Conservation (phyloP, 2,797 vertebrate species). For the Perdix hodgsoniae region DNA sequence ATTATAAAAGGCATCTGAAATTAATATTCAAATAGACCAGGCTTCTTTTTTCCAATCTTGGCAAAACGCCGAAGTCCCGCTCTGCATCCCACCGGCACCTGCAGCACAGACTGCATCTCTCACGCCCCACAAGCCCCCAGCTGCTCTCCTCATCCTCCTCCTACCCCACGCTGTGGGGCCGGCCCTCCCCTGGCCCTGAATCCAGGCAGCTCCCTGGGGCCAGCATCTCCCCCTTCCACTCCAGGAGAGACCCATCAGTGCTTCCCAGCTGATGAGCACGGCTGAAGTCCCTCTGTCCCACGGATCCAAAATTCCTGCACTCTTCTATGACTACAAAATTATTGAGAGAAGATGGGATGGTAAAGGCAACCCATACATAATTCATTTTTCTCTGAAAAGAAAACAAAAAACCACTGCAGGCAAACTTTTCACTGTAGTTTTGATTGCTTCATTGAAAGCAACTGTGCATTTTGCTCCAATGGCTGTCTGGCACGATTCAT, state of each 20-base stretch:
- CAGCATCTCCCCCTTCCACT: not conserved
- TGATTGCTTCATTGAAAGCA: constrained; percentile 43
- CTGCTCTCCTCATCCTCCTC: not conserved
- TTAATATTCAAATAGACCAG: constrained; percentile 34
- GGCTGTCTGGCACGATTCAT: constrained; percentile 48
- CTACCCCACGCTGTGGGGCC: not conserved
- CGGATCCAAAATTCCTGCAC: not conserved
- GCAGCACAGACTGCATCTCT: not conserved
- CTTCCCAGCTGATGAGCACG: not conserved
- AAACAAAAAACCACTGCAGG: constrained; percentile 30
- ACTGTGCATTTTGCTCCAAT: constrained; percentile 35
- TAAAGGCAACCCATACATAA: not conserved
- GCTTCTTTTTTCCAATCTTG: not conserved
- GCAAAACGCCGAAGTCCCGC: not conserved
- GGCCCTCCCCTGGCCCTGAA: not conserved
- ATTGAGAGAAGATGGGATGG: not conserved
- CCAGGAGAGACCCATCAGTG: not conserved
- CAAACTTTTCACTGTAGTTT: constrained; percentile 46
- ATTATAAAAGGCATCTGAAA: constrained; percentile 54
- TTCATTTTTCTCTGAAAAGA: constrained; percentile 11
- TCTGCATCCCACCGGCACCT: not conserved
- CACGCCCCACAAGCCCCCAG: not conserved
- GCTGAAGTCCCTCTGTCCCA: not conserved
- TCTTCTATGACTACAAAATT: not conserved
- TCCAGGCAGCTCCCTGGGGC: not conserved